phyloP scores from a whole-genome alignment of 2,113 vertebrate genomes.

The Cyphomyrus discorhynchus region DNA sequence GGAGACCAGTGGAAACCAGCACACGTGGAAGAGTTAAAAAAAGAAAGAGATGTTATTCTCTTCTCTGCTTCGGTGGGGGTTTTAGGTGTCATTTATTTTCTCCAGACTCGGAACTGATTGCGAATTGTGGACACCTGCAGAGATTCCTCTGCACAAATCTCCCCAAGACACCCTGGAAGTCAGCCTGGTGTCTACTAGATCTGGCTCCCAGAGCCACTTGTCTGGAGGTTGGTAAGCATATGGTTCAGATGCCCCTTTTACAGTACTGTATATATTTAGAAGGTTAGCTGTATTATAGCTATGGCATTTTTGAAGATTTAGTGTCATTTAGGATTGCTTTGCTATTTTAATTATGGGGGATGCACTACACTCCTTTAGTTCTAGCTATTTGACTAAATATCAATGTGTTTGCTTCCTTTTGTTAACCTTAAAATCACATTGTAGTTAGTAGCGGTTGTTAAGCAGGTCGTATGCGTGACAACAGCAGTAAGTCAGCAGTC shows the following conservation, averaged over 20 bases:
- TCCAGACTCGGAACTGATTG: neutral
- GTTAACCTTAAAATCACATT: neutral
- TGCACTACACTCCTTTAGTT: neutral
- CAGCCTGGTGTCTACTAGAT: neutral
- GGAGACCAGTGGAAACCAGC: constrained; percentile 15
- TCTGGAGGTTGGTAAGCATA: neutral
- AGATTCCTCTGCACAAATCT: neutral
- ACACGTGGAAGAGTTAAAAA: neutral
- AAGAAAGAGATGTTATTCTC: neutral
- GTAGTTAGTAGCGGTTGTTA: neutral
- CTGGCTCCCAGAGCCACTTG: neutral
- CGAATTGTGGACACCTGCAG: neutral
- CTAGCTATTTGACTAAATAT: neutral
- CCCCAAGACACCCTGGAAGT: neutral
- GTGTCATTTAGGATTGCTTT: neutral
- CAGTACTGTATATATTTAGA: neutral
- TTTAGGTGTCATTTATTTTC: neutral
- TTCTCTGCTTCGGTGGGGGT: constrained; percentile 6
- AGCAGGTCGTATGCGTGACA: neutral
- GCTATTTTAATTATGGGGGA: neutral
- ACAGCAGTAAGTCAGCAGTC: neutral
- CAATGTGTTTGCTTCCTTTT: neutral
- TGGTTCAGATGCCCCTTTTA: neutral
- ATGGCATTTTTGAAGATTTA: neutral
- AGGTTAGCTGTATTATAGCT: neutral